These are phyloP conservation scores for Sarcophaga peregrina DNA, from an alignment of 1,140 invertebrate genomes.

Conservation along the genomic window DNA sequence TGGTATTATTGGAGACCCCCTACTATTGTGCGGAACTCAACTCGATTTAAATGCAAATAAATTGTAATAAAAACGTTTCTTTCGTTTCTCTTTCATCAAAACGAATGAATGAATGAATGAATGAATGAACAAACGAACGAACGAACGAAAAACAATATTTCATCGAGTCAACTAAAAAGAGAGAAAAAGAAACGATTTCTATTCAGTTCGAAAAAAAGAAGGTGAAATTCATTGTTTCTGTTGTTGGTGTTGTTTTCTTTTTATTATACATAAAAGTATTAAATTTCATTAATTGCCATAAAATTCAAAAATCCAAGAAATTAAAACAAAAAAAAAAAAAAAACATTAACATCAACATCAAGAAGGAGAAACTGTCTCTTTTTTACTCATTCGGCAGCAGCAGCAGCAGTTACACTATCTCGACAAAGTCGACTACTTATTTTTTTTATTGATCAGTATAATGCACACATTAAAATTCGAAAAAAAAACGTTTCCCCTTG, in stretches of 20 bases:
- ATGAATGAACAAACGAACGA: not conserved
- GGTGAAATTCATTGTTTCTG: constrained; percentile 24
- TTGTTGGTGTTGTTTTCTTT: constrained; percentile 45
- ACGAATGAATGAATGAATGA: not conserved
- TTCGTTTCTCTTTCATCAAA: not conserved
- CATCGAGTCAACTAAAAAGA: not conserved
- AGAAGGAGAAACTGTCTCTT: not conserved
- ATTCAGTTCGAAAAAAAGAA: not conserved
- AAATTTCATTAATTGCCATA: constrained; percentile 64
- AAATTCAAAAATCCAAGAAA: constrained; percentile 49
- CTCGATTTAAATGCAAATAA: constrained; percentile 23
- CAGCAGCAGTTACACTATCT: not conserved
- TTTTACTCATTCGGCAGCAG: not conserved
- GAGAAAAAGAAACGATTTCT: not conserved
- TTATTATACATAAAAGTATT: constrained; percentile 55
- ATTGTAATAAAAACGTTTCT: constrained; percentile 3
- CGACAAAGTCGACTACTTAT: too few relatives aligned
- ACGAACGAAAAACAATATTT: not conserved
- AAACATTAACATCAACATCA: too few relatives aligned
- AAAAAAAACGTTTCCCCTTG: too few relatives aligned
- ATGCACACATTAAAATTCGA: too few relatives aligned
- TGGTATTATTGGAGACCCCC: constrained; percentile 6
- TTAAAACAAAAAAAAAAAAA: not conserved
- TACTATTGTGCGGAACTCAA: constrained; percentile 24
- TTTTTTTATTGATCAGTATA: too few relatives aligned